Percentiles rank a stretch among this genome's conserved stretches.
phyloP scores from a whole-genome alignment of 2,797 vertebrate genomes.

The Cirrhinus molitorella region DNA sequence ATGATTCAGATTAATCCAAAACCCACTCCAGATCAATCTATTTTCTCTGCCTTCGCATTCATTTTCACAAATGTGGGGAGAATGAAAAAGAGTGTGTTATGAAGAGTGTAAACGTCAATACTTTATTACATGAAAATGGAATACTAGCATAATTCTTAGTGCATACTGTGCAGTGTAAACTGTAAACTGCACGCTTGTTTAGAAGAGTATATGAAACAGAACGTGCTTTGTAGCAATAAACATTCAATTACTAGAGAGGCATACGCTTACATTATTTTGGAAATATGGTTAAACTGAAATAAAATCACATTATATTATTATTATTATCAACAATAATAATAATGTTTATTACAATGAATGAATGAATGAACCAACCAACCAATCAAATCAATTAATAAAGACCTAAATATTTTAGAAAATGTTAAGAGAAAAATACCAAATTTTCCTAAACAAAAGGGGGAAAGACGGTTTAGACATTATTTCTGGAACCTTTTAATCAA shows the following conservation, averaged over 20 bases:
- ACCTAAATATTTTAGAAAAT: not conserved
- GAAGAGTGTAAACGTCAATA: not conserved
- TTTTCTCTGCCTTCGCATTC: not conserved
- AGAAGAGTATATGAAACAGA: not conserved
- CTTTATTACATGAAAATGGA: not conserved
- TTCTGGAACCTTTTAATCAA: not conserved
- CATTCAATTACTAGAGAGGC: not conserved
- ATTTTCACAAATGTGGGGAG: not conserved
- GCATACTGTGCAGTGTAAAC: not conserved
- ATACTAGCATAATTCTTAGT: not conserved
- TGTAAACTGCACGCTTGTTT: not conserved
- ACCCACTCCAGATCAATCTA: not conserved
- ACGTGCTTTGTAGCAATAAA: not conserved
- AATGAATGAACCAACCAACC: not conserved
- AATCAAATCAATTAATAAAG: not conserved
- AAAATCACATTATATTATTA: too few relatives aligned
- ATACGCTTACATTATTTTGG: not conserved
- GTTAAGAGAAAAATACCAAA: not conserved
- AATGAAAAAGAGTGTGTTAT: not conserved
- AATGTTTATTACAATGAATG: not conserved
- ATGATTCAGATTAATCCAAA: conserved; percentile 9
- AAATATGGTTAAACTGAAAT: not conserved
- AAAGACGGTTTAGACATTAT: not conserved
- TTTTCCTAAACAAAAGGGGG: not conserved
- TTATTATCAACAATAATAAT: too few relatives aligned